Conservation (phyloP, 2,113 vertebrate genomes). For the Sminthopsis crassicaudata region DNA sequence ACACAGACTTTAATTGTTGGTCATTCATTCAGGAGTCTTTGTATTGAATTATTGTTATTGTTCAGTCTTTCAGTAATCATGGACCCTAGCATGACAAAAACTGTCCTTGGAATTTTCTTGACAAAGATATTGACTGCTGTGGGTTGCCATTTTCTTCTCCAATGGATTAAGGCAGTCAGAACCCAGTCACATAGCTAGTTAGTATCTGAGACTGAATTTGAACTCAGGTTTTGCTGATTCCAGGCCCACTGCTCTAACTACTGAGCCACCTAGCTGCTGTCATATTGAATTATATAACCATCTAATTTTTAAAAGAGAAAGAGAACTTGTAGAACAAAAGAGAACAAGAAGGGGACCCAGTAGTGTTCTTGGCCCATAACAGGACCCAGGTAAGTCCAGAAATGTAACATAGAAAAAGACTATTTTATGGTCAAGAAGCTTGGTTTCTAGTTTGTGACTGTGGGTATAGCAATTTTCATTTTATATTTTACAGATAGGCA, state of each 20-base stretch:
- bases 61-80: no score
- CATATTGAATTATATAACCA: no score
- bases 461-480: not conserved
- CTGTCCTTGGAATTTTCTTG: not conserved
- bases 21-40: not conserved
- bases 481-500: not conserved
- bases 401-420: not conserved
- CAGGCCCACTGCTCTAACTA: no score
- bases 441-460: not conserved
- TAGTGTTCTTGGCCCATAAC: no score
- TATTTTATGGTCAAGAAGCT: not conserved
- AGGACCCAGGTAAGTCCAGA: not conserved
- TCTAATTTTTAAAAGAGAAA: not conserved
- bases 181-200: not conserved
- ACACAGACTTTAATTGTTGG: not conserved
- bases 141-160: not conserved
- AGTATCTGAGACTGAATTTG: not conserved
- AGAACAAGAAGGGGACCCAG: not conserved
- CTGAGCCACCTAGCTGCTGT: not conserved
- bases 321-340: not conserved
- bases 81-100: no score
- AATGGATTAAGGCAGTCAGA: not conserved
- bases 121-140: not conserved
- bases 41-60: not conserved
- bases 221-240: no score